phyloP scores from a whole-genome alignment of 2,113 vertebrate species.

The Clarias magur region DNA sequence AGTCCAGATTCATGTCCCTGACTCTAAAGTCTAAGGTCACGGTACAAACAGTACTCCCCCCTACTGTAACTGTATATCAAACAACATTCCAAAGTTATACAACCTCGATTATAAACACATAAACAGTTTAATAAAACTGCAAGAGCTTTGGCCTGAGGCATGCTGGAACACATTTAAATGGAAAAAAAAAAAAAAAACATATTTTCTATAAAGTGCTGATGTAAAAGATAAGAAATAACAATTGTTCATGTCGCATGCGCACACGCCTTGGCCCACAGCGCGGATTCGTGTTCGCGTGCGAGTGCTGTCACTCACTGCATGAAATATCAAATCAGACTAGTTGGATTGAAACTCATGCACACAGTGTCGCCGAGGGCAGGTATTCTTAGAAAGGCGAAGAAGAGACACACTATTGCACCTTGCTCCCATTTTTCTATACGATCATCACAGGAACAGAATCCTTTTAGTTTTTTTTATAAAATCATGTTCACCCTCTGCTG shows the following conservation, averaged over 20 bases:
- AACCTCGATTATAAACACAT: neutral
- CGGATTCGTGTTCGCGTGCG: conserved; percentile 17
- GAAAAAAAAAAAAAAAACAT: conserved; percentile 3
- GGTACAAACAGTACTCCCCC: neutral
- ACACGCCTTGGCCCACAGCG: conserved; percentile 34
- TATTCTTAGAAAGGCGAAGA: conserved; percentile 53
- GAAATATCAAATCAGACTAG: neutral
- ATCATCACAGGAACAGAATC: conserved; percentile 6
- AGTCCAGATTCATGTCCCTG: neutral
- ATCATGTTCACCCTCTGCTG: neutral
- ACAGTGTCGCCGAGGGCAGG: conserved; percentile 59
- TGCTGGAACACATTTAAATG: neutral
- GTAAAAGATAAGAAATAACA: neutral
- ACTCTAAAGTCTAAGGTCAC: neutral
- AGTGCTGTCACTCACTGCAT: conserved; percentile 34
- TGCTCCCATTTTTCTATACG: neutral
- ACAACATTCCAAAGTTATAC: neutral
- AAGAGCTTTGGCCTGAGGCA: neutral
- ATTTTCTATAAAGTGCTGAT: conserved; percentile 21
- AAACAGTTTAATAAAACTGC: neutral
- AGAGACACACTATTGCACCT: conserved; percentile 29
- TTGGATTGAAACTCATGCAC: conserved; percentile 30
- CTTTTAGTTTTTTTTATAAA: neutral
- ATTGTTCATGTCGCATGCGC: neutral
- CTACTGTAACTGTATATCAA: neutral